Evolutionary conservation across 1,140 invertebrate species (phyloP).

Genomic region (Sarcophaga bullata): DNA sequence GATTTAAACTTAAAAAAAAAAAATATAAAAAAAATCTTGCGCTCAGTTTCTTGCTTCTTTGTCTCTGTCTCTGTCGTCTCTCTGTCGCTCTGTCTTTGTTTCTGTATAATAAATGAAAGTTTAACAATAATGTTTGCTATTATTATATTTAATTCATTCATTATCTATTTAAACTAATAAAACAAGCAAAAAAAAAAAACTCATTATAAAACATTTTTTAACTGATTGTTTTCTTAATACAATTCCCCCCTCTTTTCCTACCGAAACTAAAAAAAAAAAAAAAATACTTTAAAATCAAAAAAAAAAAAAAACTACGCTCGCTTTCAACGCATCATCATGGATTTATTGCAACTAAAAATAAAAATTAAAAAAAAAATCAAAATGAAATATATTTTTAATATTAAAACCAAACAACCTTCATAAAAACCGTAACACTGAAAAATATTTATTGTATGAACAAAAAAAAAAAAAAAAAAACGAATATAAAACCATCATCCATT

Average conservation of each 20-base stretch:
- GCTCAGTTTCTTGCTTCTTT: no score
- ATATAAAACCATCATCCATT: slow-evolving; percentile 28
- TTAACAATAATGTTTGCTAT: slow-evolving; percentile 28
- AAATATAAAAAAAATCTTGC: background rate
- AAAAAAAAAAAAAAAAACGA: slow-evolving; percentile 30
- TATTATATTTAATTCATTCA: slow-evolving; percentile 40
- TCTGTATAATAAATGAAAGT: background rate
- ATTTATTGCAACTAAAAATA: slow-evolving; percentile 43
- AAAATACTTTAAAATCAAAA: background rate
- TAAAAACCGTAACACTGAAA: background rate
- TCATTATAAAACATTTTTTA: slow-evolving; percentile 51
- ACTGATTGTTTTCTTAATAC: slow-evolving; percentile 56
- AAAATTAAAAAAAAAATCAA: background rate
- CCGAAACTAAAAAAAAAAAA: slow-evolving; percentile 50
- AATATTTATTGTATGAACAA: slow-evolving; percentile 19
- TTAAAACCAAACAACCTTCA: slow-evolving; percentile 23
- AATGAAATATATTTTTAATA: slow-evolving; percentile 4
- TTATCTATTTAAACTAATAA: slow-evolving; percentile 48
- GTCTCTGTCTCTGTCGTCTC: background rate
- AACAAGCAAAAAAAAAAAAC: slow-evolving; percentile 49
- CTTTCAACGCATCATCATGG: slow-evolving; percentile 47
- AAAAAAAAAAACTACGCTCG: slow-evolving; percentile 38
- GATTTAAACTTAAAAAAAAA: background rate
- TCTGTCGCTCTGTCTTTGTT: no score
- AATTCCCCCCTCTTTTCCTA: slow-evolving; percentile 42